Evolutionary conservation across 2,797 vertebrate genomes (phyloP).

Genomic region (Danio kyathit): DNA sequence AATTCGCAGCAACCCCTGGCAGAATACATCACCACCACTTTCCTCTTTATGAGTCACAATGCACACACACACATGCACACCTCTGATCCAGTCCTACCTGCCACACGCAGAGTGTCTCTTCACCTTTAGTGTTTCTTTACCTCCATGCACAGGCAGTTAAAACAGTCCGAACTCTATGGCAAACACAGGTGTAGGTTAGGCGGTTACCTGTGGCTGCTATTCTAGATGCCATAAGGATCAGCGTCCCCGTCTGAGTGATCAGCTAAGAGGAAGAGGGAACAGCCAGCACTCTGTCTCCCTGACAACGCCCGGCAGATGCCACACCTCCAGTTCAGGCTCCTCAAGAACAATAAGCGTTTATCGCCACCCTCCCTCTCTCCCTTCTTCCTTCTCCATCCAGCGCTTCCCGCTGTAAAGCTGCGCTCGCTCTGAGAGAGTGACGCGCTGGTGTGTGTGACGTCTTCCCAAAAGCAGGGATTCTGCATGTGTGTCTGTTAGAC

Average conservation of each 20-base stretch:
- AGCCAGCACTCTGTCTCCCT: slow-evolving; percentile 66
- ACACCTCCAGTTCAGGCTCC: slow-evolving; percentile 64
- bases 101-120: slow-evolving; percentile 29
- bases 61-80: slow-evolving; percentile 49
- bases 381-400: slow-evolving; percentile 33
- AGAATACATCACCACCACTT: slow-evolving; percentile 59
- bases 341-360: slow-evolving; percentile 68
- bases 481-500: slow-evolving; percentile 59
- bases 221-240: slow-evolving; percentile 67
- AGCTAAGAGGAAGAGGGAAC: slow-evolving; percentile 59
- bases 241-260: slow-evolving; percentile 58
- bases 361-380: slow-evolving; percentile 58
- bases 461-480: slow-evolving; percentile 58
- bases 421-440: slow-evolving; percentile 57
- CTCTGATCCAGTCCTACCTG: slow-evolving; percentile 48
- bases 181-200: not conserved
- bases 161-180: slow-evolving; percentile 31
- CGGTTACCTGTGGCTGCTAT: slow-evolving; percentile 66
- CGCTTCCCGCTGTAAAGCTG: slow-evolving; percentile 54
- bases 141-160: not conserved
- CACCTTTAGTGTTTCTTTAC: not conserved
- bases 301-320: slow-evolving; percentile 68
- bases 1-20: slow-evolving; percentile 54
- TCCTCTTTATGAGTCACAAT: slow-evolving; percentile 62
- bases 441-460: slow-evolving; percentile 53